These are phyloP conservation scores for Mythimna ferrago DNA, from an alignment of 2,888 invertebrate genomes.

Conservation along the genomic window DNA sequence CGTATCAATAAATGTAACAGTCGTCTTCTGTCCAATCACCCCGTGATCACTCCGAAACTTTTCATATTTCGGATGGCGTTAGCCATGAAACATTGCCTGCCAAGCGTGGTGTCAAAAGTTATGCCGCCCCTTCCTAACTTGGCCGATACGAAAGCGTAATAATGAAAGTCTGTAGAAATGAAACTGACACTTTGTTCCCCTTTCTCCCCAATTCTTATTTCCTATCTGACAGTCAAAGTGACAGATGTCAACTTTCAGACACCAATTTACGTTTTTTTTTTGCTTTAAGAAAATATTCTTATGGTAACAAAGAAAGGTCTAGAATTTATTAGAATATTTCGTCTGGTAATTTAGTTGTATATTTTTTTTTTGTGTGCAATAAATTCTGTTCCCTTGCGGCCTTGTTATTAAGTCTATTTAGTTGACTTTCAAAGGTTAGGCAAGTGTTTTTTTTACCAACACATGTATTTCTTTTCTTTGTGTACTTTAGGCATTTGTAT, in stretches of 20 bases:
- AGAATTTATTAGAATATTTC: slow-evolving; percentile 14
- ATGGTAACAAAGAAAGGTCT: slow-evolving; percentile 2
- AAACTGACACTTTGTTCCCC: slow-evolving; percentile 58
- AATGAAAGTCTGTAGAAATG: slow-evolving; percentile 59
- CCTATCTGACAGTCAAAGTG: slow-evolving; percentile 69
- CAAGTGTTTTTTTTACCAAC: background rate
- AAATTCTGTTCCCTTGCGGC: background rate
- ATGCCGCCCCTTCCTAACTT: slow-evolving; percentile 32
- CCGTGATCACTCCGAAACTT: slow-evolving; percentile 55
- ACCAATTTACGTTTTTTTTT: slow-evolving; percentile 58
- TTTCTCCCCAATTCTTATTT: slow-evolving; percentile 64
- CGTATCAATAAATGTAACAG: slow-evolving; percentile 1
- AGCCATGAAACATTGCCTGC: slow-evolving; percentile 54
- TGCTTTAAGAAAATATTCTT: slow-evolving; percentile 31
- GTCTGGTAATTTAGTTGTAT: slow-evolving; percentile 5
- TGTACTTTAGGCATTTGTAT: background rate
- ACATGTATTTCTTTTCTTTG: background rate
- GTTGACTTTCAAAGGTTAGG: background rate
- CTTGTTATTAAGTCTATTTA: slow-evolving; percentile 1
- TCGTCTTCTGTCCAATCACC: slow-evolving; percentile 39
- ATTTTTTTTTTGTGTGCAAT: slow-evolving; percentile 21
- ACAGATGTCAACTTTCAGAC: slow-evolving; percentile 68
- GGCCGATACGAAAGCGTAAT: slow-evolving; percentile 44
- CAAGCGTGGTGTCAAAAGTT: slow-evolving; percentile 54
- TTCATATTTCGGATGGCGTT: slow-evolving; percentile 51